Conservation (phyloP, 2,113 vertebrate genomes). For the Crotalus helleri region DNA sequence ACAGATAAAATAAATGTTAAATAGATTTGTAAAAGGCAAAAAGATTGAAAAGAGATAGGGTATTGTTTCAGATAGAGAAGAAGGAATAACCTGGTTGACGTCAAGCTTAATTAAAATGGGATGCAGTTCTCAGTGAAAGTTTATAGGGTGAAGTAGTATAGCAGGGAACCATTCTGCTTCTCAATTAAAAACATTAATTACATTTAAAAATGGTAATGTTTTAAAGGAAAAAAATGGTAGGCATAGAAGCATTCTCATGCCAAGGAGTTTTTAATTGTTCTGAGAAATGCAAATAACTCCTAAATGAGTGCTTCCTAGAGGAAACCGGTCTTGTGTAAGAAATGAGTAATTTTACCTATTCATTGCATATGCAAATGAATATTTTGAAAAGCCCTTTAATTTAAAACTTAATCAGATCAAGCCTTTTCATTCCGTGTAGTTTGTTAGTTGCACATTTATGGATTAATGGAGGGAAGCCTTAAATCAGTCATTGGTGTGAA, state of each 20-base stretch:
- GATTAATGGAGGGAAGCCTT: neutral
- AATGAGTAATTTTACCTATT: neutral
- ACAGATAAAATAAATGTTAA: neutral
- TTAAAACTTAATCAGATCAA: constrained; percentile 8
- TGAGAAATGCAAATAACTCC: neutral
- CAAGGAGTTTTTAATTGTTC: neutral
- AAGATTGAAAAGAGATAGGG: neutral
- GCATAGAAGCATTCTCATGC: neutral
- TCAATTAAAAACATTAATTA: neutral
- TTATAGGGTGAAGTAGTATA: neutral
- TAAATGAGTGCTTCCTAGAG: neutral
- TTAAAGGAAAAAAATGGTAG: neutral
- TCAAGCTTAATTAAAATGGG: neutral
- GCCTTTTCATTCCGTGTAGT: constrained; percentile 14
- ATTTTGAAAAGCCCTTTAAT: neutral
- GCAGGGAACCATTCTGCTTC: neutral
- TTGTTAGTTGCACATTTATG: constrained; percentile 14
- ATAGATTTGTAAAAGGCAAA: neutral
- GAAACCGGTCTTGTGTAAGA: neutral
- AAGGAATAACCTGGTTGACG: neutral
- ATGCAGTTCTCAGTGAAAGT: neutral
- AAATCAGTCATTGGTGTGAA: constrained; percentile 7
- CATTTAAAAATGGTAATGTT: neutral
- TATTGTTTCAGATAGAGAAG: neutral
- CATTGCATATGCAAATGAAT: neutral